Conservation (phyloP, 2,113 vertebrate genomes). For the Puntigrus tetrazona region DNA sequence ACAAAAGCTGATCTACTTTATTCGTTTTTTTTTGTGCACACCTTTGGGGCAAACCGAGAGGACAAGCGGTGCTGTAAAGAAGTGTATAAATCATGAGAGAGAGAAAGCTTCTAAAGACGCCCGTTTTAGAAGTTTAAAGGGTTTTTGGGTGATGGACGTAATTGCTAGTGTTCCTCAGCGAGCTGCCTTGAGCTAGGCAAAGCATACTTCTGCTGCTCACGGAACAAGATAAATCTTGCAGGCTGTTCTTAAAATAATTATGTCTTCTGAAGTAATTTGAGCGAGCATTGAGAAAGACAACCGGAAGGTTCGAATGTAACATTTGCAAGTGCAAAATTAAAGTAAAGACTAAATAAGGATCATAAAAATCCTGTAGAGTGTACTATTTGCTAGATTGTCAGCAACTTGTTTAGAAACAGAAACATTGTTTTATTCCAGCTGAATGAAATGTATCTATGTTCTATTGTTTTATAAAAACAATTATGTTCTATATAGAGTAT, state of each 20-base stretch:
- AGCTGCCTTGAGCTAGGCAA: slow-evolving; percentile 37
- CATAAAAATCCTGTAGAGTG: not conserved
- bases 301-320: not conserved
- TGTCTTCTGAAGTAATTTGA: not conserved
- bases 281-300: slow-evolving; percentile 8
- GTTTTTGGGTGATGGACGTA: slow-evolving; percentile 16
- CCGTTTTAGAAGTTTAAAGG: slow-evolving; percentile 41
- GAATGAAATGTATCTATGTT: too few species aligned
- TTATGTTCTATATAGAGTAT: not conserved
- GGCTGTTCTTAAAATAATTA: slow-evolving; percentile 41
- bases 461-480: too few species aligned
- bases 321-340: not conserved
- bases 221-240: slow-evolving; percentile 53
- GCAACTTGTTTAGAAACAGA: not conserved
- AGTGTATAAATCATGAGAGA: slow-evolving; percentile 38
- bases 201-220: slow-evolving; percentile 38
- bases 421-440: not conserved
- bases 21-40: not conserved
- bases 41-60: slow-evolving; percentile 21
- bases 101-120: slow-evolving; percentile 16
- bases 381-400: not conserved
- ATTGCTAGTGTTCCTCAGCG: slow-evolving; percentile 37
- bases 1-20: not conserved
- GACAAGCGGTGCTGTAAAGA: slow-evolving; percentile 20
- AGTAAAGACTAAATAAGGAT: not conserved